Evolutionary conservation across 2,113 vertebrate species (phyloP), one percentile per base, ranked within the genome.

Genomic region (Rynchops niger): DNA sequence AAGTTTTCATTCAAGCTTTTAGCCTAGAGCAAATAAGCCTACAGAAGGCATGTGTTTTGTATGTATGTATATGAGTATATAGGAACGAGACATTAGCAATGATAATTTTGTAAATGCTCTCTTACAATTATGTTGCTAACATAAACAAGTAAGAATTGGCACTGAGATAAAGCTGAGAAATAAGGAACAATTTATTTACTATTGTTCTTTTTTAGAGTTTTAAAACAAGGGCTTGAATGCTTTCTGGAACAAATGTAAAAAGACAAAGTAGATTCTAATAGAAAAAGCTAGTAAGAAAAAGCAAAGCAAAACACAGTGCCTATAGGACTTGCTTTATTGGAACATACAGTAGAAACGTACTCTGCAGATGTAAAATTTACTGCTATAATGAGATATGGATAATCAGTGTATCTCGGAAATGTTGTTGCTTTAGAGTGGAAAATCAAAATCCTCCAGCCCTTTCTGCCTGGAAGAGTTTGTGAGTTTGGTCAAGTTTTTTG

Each of bases 401-500:
- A 76, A 89, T 66, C 42, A 73, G 47, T 43, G 3, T 77, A 59
- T 96, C 40, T 85, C 74, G 85, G 45, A 84, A 86, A 63, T 29
- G 4, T 26, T 81, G 49, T 45, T 85, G 50, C 15, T 62, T 96
- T 76, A 55, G 55, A 82, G 21, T 86, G 43, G 26, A 85, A 89
- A 88, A 83, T 80, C 50, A 63, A 40, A 85, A 55, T 87, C 82
- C 26, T 91, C 25, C 23, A 81, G 3, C 38, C 29, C 4, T 81
- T 88, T 92, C 70, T 78, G n/a, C 59, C 30, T 93, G 59, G 23
- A 90, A 72, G 69, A 63, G 26, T 76, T 79, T 55, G 43, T 87
- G 72, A 59, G 55, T 96, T 78, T 90, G 50, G 67, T 88, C 38
- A 66, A 91, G 56, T n/a, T 89, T 83, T 95, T 95, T 90, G 61